A percentile compares a stretch with the other conserved stretches of the same genome.
Conservation (phyloP, 2,113 vertebrate genomes). For the Diadophis punctatus region DNA sequence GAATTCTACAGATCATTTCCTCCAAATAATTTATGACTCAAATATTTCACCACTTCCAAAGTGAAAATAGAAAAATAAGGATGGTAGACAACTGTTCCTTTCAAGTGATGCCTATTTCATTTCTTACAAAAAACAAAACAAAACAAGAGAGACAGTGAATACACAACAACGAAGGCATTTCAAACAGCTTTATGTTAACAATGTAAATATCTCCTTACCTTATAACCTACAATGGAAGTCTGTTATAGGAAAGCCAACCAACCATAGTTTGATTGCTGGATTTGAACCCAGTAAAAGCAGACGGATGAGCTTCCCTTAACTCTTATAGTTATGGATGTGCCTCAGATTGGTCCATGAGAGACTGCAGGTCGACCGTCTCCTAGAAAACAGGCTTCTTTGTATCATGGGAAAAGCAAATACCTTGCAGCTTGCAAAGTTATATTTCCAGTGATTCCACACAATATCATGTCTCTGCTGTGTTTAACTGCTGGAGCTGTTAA, state of each 20-base stretch:
- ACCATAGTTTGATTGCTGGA: not conserved
- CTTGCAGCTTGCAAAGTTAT: not conserved
- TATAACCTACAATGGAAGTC: not conserved
- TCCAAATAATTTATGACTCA: not conserved
- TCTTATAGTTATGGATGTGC: not conserved
- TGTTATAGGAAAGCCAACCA: not conserved
- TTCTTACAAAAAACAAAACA: not conserved
- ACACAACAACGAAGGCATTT: not conserved
- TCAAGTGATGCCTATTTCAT: not conserved
- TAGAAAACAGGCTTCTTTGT: not conserved
- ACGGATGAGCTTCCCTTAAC: not conserved
- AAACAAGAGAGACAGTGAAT: not conserved
- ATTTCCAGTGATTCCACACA: conserved; percentile 25
- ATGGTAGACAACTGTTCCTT: not conserved
- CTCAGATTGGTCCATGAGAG: not conserved
- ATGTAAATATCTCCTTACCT: conserved; percentile 7
- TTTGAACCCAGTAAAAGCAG: not conserved
- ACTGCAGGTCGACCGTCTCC: not conserved
- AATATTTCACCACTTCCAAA: not conserved
- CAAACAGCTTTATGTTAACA: not conserved
- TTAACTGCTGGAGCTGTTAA: conserved; percentile 15
- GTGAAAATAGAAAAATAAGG: not conserved
- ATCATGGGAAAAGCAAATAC: not conserved
- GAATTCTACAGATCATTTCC: not conserved
- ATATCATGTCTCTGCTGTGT: conserved; percentile 5